Conservation (phyloP, 2,797 vertebrate species). For the Enteromius thamalakanensis region DNA sequence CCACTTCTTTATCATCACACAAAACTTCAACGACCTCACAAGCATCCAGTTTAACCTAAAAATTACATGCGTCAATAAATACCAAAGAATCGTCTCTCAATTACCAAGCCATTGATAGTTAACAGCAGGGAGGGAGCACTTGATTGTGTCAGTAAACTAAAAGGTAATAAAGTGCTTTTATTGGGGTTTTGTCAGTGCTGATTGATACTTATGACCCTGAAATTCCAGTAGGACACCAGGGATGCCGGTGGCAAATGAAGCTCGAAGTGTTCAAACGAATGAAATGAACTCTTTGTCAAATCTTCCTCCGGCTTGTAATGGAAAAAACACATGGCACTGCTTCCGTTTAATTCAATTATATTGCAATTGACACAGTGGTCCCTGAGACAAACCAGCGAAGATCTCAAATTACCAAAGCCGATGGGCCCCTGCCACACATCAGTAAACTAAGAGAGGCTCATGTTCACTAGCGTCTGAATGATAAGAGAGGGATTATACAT, state of each 20-base stretch:
- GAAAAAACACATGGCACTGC: conserved; percentile 73
- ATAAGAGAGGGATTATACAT: conserved; percentile 28
- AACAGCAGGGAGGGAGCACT: conserved; percentile 53
- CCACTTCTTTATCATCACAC: conserved; percentile 17
- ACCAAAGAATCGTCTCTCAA: conserved; percentile 39
- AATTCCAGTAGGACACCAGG: conserved; percentile 62
- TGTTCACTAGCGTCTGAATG: conserved; percentile 22
- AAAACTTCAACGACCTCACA: conserved; percentile 32
- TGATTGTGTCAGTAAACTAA: conserved; percentile 58
- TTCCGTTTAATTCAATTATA: conserved; percentile 74
- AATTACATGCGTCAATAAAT: conserved; percentile 5
- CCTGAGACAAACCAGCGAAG: conserved; percentile 55
- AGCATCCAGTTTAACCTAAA: conserved; percentile 35
- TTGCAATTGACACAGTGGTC: conserved; percentile 64
- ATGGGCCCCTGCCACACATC: conserved; percentile 5
- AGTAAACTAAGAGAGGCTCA: conserved; percentile 25
- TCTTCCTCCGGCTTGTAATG: conserved; percentile 66
- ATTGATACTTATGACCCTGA: conserved; percentile 66
- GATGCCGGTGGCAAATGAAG: conserved; percentile 61
- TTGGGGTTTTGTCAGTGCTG: conserved; percentile 67
- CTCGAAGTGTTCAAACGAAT: conserved; percentile 66
- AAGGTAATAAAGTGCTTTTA: conserved; percentile 65
- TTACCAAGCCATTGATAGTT: conserved; percentile 45
- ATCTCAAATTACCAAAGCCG: conserved; percentile 59
- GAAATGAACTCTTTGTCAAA: conserved; percentile 58